Evolutionary conservation across 2,797 vertebrate genomes (phyloP).

Genomic region (Lepidocolaptes lacrymiger): DNA sequence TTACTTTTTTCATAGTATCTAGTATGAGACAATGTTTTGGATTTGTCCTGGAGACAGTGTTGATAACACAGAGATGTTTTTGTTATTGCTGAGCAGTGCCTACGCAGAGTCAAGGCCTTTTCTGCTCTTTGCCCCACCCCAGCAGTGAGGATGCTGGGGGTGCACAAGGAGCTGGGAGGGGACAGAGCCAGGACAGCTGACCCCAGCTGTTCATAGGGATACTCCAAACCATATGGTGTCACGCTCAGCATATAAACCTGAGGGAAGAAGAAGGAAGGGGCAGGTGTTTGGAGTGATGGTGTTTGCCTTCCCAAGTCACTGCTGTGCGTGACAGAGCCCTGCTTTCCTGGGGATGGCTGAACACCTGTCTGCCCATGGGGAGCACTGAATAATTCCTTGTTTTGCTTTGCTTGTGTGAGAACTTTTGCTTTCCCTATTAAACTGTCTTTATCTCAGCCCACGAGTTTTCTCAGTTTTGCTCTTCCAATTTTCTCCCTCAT

Average conservation of each 20-base stretch:
- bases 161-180: neutral
- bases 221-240: neutral
- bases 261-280: neutral
- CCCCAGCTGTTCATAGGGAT: neutral
- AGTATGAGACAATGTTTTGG: neutral
- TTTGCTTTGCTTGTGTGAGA: neutral
- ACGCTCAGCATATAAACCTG: neutral
- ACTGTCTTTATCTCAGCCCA: neutral
- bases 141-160: neutral
- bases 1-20: neutral
- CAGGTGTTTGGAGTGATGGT: neutral
- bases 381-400: neutral
- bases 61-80: neutral
- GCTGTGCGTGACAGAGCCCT: accelerated
- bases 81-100: neutral
- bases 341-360: neutral
- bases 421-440: neutral
- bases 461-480: neutral
- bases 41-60: neutral
- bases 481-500: neutral
- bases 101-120: neutral
- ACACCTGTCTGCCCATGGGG: neutral
- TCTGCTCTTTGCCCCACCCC: neutral
- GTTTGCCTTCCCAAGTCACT: neutral
- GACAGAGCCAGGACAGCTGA: neutral